Percentiles rank a stretch among this genome's conserved stretches.
Evolutionary conservation across 2,888 invertebrate genomes (phyloP).

Genomic region (Calliopum simillimum): DNA sequence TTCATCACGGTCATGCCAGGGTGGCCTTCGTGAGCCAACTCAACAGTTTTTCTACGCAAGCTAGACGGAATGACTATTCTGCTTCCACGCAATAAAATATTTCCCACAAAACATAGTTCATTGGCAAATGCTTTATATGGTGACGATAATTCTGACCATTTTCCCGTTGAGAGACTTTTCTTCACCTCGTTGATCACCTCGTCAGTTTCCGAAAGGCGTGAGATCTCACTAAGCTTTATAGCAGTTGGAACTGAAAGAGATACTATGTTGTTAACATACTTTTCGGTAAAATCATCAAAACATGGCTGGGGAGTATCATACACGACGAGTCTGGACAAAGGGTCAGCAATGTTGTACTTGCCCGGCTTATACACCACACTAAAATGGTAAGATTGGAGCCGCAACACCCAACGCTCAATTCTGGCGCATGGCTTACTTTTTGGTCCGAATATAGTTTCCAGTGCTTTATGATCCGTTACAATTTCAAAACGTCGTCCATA

Average conservation of each 20-base stretch:
- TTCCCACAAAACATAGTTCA: too few relatives aligned
- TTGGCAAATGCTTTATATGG: too few relatives aligned
- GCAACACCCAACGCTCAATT: too few relatives aligned
- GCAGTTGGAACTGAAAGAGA: not conserved
- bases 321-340: slow-evolving; percentile 50
- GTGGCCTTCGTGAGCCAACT: too few relatives aligned
- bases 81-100: too few relatives aligned
- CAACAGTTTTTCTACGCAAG: too few relatives aligned
- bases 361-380: slow-evolving; percentile 42
- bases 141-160: too few relatives aligned
- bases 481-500: slow-evolving; percentile 60
- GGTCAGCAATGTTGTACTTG: slow-evolving; percentile 53
- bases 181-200: not conserved
- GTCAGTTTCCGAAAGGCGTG: not conserved
- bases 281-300: not conserved
- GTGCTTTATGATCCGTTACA: slow-evolving; percentile 13
- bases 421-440: not conserved
- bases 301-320: slow-evolving; percentile 42
- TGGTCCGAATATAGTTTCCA: slow-evolving; percentile 17
- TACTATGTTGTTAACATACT: not conserved
- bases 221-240: not conserved
- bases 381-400: too few relatives aligned
- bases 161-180: not conserved
- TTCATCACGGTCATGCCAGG: too few relatives aligned
- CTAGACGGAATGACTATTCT: too few relatives aligned